Percentiles rank a stretch among this genome's conserved stretches.
These are phyloP conservation scores for Lycodopsis pacificus DNA, from an alignment of 2,797 vertebrate species.

Conservation along the genomic window DNA sequence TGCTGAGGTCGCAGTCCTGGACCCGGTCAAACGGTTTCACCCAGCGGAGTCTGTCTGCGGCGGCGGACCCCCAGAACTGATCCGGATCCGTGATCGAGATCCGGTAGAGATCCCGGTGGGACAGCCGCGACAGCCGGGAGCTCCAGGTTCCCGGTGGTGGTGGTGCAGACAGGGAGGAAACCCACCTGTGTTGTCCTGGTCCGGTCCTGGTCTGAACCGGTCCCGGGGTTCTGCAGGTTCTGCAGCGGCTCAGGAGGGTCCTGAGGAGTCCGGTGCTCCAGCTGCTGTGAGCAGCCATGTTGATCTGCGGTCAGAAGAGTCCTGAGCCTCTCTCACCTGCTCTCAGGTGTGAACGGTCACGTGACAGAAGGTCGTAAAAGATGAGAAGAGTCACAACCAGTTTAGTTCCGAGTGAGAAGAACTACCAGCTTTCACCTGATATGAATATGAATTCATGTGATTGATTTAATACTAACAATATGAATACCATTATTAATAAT, in stretches of 20 bases:
- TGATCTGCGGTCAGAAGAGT: background rate
- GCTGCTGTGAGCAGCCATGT: slow-evolving; percentile 65
- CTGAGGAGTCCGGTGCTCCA: slow-evolving; percentile 33
- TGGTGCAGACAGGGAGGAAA: slow-evolving; percentile 1
- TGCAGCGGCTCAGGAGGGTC: slow-evolving; percentile 20
- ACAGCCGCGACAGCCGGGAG: slow-evolving; percentile 56
- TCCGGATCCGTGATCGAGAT: slow-evolving; percentile 84
- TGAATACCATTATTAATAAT: too few relatives aligned
- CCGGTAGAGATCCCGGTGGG: slow-evolving; percentile 75
- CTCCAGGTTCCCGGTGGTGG: slow-evolving; percentile 41
- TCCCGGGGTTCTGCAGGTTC: background rate
- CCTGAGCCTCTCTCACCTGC: slow-evolving; percentile 7
- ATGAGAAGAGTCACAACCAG: too few relatives aligned
- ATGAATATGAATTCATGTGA: too few relatives aligned
- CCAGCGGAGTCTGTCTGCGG: slow-evolving; percentile 85
- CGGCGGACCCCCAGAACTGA: slow-evolving; percentile 89
- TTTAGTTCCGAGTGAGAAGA: too few relatives aligned
- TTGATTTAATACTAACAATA: too few relatives aligned
- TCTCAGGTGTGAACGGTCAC: slow-evolving; percentile 20
- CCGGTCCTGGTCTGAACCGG: background rate
- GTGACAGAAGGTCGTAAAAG: background rate
- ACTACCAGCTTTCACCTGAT: too few relatives aligned
- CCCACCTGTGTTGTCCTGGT: background rate
- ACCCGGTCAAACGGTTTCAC: slow-evolving; percentile 84
- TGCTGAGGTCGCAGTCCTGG: slow-evolving; percentile 79